phyloP scores from a whole-genome alignment of 37 sponge, comb jelly and placozoan genomes.

The Cladorhizidae sp. region DNA sequence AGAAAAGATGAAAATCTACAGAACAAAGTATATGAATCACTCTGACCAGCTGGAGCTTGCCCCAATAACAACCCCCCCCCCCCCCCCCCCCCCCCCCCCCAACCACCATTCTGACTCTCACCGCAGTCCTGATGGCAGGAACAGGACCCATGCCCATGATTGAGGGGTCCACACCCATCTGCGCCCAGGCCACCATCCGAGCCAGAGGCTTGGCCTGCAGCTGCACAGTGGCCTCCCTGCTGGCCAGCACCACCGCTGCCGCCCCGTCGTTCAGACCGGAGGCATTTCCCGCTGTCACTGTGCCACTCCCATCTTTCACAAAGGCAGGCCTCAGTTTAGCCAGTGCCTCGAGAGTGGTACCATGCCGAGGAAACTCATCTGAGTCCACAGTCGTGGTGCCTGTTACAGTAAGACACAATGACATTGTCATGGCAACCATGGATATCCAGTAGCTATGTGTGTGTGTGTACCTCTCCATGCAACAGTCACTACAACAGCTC shows the following conservation, averaged over 20 bases:
- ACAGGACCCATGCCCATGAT: conserved; percentile 97
- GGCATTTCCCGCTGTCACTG: conserved; percentile 94
- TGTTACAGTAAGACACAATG: neutral
- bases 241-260: conserved; percentile 81
- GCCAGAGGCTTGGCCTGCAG: conserved; percentile 59
- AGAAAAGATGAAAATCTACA: too few relatives aligned
- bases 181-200: conserved; percentile 81
- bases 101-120: conserved; percentile 58
- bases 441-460: too few relatives aligned
- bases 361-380: conserved; percentile 88
- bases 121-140: conserved; percentile 79
- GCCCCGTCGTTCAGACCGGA: conserved; percentile 97
- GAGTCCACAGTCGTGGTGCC: conserved; percentile 47
- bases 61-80: too few relatives aligned
- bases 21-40: too few relatives aligned
- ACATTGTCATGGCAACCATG: too few relatives aligned
- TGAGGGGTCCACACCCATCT: conserved; percentile 88
- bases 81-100: too few relatives aligned
- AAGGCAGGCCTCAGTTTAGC: conserved; percentile 81
- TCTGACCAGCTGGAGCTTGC: too few relatives aligned
- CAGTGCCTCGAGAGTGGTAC: conserved; percentile 69
- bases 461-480: too few relatives aligned
- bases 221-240: conserved; percentile 3
- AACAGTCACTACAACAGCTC: too few relatives aligned
- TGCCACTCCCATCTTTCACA: conserved; percentile 76